Percentiles rank a stretch among this genome's conserved stretches.
phyloP scores from a whole-genome alignment of 2,888 invertebrate species.

The Trichopoda pennipes region DNA sequence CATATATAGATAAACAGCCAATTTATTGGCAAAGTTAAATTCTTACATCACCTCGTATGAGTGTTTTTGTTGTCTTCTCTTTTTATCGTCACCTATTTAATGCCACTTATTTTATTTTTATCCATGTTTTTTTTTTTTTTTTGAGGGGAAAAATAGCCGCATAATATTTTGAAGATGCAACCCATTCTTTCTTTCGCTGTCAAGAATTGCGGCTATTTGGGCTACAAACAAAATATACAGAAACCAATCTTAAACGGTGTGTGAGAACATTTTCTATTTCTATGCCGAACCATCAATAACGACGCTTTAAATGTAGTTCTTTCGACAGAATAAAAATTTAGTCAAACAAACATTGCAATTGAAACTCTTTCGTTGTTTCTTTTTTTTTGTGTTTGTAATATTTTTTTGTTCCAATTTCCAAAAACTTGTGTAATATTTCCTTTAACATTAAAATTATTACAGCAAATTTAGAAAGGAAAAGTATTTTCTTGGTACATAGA shows the following conservation, averaged over 20 bases:
- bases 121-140: neutral
- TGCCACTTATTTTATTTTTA: conserved; percentile 44
- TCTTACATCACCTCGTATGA: conserved; percentile 47
- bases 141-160: conserved; percentile 4
- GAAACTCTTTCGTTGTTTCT: no score
- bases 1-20: neutral
- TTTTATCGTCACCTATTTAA: conserved; percentile 55
- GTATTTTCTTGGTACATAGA: no score
- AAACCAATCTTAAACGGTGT: neutral
- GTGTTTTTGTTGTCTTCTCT: conserved; percentile 30
- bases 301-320: no score
- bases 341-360: no score
- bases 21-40: conserved; percentile 58
- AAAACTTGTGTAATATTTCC: no score
- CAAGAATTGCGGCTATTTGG: conserved; percentile 21
- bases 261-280: no score
- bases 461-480: no score
- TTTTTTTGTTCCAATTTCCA: no score
- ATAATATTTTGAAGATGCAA: conserved; percentile 17
- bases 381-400: no score
- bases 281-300: no score
- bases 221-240: neutral
- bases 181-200: conserved; percentile 4
- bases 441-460: no score
- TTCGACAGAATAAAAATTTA: no score